phyloP scores from a whole-genome alignment of 2,888 invertebrate genomes.

The Xylocampa areola region DNA sequence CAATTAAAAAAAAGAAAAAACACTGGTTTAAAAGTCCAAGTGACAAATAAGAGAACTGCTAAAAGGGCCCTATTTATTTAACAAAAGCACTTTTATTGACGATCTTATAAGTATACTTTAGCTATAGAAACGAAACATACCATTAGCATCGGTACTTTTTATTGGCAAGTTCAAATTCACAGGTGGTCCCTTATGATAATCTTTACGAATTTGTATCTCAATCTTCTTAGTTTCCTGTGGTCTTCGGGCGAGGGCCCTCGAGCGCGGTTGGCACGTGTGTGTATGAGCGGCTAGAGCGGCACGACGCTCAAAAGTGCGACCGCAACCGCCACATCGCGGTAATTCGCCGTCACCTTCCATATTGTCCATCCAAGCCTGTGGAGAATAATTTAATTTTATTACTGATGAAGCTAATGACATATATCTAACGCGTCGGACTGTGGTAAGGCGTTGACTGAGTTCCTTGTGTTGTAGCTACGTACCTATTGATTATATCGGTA shows the following conservation, averaged over 20 bases:
- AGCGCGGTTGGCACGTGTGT: constrained; percentile 91
- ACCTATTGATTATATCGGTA: no score
- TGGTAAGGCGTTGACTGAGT: no score
- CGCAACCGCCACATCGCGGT: constrained; percentile 92
- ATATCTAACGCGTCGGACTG: no score
- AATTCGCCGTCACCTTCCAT: constrained; percentile 91
- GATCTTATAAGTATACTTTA: no score
- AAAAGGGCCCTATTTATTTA: no score
- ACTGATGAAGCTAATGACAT: no score
- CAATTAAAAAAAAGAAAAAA: no score
- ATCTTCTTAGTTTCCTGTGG: constrained; percentile 74
- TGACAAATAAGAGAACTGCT: no score
- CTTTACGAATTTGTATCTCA: constrained; percentile 85
- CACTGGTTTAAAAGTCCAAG: no score
- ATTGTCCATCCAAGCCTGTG: constrained; percentile 90
- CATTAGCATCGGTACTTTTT: constrained; percentile 58
- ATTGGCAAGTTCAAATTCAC: constrained; percentile 52
- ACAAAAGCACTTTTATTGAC: no score
- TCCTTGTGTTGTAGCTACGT: no score
- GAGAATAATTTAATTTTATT: no score
- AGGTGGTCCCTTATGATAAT: constrained; percentile 80
- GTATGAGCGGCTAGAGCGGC: constrained; percentile 93
- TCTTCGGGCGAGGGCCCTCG: constrained; percentile 69
- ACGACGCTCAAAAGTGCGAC: constrained; percentile 92
- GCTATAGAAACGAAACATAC: constrained; percentile 46